Percentiles rank a stretch among this genome's conserved stretches.
Evolutionary conservation across 2,797 vertebrate species (phyloP).

Genomic region (Alosa sapidissima): DNA sequence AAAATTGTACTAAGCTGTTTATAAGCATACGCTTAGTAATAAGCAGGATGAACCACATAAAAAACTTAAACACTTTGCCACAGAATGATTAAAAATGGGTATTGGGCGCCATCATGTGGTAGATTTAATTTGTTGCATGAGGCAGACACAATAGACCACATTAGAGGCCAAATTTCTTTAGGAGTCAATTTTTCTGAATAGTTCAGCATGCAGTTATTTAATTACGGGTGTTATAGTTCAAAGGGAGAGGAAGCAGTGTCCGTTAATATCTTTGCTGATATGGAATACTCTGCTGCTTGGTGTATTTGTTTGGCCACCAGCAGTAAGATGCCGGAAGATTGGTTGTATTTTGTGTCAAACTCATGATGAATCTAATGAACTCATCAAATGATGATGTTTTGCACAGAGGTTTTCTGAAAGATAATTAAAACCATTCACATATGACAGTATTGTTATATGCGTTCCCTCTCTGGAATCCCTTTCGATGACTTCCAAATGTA

Average conservation of each 20-base stretch:
- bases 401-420: too few species aligned
- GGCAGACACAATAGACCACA: neutral
- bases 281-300: neutral
- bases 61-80: neutral
- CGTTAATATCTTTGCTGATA: neutral
- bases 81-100: constrained; percentile 16
- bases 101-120: constrained; percentile 56
- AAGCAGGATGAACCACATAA: neutral
- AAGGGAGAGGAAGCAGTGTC: neutral
- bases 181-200: neutral
- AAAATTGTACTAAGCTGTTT: constrained; percentile 19
- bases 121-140: neutral
- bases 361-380: too few species aligned
- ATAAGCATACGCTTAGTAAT: constrained; percentile 8
- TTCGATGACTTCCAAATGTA: too few species aligned
- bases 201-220: too few species aligned
- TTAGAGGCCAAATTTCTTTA: neutral
- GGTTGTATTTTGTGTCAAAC: too few species aligned
- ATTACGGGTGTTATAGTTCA: too few species aligned
- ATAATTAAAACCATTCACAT: too few species aligned
- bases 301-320: too few species aligned
- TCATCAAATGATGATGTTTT: too few species aligned
- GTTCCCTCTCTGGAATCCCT: too few species aligned
- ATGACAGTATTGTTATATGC: too few species aligned
- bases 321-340: too few species aligned